Base-by-base conservation (phyloP, 2,113 vertebrate species). In the Aix galericulata region DNA sequence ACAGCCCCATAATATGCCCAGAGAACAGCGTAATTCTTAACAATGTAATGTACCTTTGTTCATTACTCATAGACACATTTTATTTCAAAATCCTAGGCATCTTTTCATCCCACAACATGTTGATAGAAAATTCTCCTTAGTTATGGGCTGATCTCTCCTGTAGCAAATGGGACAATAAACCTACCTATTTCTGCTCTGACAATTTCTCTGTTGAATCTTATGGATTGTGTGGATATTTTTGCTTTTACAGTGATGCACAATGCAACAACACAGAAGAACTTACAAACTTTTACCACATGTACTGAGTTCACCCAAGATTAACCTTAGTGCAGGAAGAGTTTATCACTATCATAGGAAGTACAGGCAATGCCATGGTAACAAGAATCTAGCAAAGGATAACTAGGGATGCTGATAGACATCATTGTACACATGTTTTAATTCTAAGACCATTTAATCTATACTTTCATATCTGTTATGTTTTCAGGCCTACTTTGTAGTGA, bases 1-100 rank as follows among this genome's bases (percentile, higher is more conserved):
- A 4, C 15, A 66, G 22, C 25, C 18, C 11, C 52, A 14, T 2
- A 21, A 13, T 6, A n/a, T 8, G 16, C 18, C 73, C 63, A 46
- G n/a, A 52, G 21, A 50, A 82, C 86, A 25, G 1, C 17, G 8
- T 9, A 8, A 20, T 18, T 44, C 31, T 22, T 29, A 29, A 8
- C 52, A 12, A 10, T 13, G 32, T 26, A 17, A 69, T 68, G 22
- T 5, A 23, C 5, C 6, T 13, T 50, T 1, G 14, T 22, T 22
- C 2, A n/a, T 56, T 13, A 36, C 17, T 42, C 9, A 68, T 15
- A 7, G 67, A 59, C 80, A n/a, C 1, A 4, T 21, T 0, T 5
- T 60, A 50, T 62, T 40, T 52, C 23, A 52, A 52, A 52, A 52
- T 52, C 23, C 50, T 52, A 48, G 18, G 48, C 21, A 11, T 11